Evolutionary conservation across 2,113 vertebrate genomes (phyloP).

Genomic region (Tricholaema leucomelas): DNA sequence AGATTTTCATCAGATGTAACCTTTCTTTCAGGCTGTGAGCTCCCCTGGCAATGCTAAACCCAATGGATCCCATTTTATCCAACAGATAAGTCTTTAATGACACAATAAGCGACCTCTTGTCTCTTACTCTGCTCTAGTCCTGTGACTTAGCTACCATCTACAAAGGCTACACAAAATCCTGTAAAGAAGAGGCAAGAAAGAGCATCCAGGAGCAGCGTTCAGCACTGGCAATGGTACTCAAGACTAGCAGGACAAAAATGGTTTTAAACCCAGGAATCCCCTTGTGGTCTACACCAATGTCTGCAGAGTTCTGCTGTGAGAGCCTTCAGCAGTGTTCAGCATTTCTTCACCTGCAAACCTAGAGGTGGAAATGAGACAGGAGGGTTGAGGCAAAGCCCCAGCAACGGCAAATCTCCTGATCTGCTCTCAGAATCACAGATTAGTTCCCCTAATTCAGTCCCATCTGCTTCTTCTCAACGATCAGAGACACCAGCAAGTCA

Average conservation of each 20-base stretch:
- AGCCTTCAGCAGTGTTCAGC: not conserved
- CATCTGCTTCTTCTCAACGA: not conserved
- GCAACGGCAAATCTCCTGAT: not conserved
- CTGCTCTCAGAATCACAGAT: not conserved
- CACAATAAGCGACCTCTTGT: not conserved
- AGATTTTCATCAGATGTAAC: not conserved
- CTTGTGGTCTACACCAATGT: rapidly evolving
- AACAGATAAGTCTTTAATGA: not conserved
- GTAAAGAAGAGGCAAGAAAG: not conserved
- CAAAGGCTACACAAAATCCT: not conserved
- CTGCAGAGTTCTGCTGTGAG: not conserved
- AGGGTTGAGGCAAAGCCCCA: not conserved
- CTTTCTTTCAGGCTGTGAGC: not conserved
- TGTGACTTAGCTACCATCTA: not conserved
- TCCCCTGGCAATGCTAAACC: not conserved
- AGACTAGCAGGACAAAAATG: not conserved
- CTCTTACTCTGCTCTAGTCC: not conserved
- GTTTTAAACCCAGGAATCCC: not conserved
- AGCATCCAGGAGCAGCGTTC: not conserved
- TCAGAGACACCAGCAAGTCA: not conserved
- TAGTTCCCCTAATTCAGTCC: not conserved
- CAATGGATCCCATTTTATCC: not conserved
- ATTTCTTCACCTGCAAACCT: not conserved
- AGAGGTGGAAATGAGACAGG: not conserved
- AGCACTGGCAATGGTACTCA: not conserved